phyloP scores from a whole-genome alignment of 1,140 invertebrate genomes.

The Pristionchus pacificus region DNA sequence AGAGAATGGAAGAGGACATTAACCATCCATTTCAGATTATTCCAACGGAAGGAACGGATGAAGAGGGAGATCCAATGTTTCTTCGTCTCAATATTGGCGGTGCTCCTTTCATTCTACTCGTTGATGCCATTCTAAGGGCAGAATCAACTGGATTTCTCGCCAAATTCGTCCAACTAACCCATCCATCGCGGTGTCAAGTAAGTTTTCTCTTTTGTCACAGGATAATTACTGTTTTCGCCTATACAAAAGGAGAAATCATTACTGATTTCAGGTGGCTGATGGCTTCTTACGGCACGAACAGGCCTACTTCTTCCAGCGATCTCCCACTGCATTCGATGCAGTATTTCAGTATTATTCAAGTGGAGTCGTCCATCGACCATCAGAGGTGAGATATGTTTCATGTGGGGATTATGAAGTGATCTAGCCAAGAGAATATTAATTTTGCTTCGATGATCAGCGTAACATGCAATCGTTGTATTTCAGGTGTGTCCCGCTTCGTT shows the following conservation, averaged over 20 bases:
- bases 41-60: slow-evolving; percentile 25
- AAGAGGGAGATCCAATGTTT: slow-evolving; percentile 29
- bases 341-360: slow-evolving; percentile 55
- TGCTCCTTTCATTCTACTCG: slow-evolving; percentile 41
- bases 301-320: slow-evolving; percentile 53
- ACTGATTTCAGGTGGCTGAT: slow-evolving; percentile 49
- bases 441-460: neutral
- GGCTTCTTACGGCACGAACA: slow-evolving; percentile 44
- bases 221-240: too few species aligned
- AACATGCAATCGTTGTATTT: slow-evolving; percentile 5
- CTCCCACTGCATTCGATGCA: slow-evolving; percentile 47
- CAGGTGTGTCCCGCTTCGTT: slow-evolving; percentile 52
- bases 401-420: slow-evolving; percentile 1
- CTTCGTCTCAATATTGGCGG: slow-evolving; percentile 54
- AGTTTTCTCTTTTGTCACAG: neutral
- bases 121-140: slow-evolving; percentile 47
- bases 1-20: too few species aligned
- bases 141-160: slow-evolving; percentile 47
- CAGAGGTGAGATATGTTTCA: slow-evolving; percentile 33
- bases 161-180: slow-evolving; percentile 52
- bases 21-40: slow-evolving; percentile 35
- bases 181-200: slow-evolving; percentile 45
- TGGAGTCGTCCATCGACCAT: slow-evolving; percentile 52
- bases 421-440: neutral
- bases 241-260: too few species aligned